Evolutionary conservation across 64 coral and sea anemone species (phyloP).

Genomic region (Actinia tenebrosa): DNA sequence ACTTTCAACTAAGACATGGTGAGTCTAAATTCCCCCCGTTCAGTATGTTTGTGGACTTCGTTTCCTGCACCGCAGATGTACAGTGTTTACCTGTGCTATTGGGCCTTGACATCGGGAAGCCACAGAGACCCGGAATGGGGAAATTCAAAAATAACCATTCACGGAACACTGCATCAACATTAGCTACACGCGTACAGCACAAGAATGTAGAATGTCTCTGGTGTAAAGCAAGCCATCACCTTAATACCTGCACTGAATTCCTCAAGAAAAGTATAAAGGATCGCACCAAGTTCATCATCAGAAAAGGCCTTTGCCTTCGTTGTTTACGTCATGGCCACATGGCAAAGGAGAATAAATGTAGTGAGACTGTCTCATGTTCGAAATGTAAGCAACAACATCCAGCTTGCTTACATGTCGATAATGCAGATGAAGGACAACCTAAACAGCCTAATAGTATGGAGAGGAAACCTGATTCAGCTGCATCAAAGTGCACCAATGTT

Average conservation of each 20-base stretch:
- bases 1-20: too few relatives aligned
- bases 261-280: background rate
- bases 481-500: slow-evolving; percentile 32
- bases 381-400: slow-evolving; percentile 17
- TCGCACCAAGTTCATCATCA: background rate
- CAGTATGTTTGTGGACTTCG: background rate
- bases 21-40: too few relatives aligned
- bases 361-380: background rate
- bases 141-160: background rate
- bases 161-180: too few relatives aligned
- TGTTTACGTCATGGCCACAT: slow-evolving; percentile 53
- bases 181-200: background rate
- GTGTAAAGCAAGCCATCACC: background rate
- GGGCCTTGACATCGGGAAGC: background rate
- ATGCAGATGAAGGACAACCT: background rate
- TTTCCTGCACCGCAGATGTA: background rate
- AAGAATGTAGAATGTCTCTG: background rate
- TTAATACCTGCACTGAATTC: slow-evolving; percentile 17
- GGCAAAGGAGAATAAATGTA: slow-evolving; percentile 48
- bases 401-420: slow-evolving; percentile 17
- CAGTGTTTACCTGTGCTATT: background rate
- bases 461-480: background rate
- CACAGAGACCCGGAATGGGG: background rate
- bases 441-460: background rate
- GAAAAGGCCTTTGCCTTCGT: slow-evolving; percentile 45